Percentiles rank a stretch among this genome's conserved stretches.
These are phyloP conservation scores for Sclerurus mexicanus DNA, from an alignment of 2,113 vertebrate species.

Conservation along the genomic window DNA sequence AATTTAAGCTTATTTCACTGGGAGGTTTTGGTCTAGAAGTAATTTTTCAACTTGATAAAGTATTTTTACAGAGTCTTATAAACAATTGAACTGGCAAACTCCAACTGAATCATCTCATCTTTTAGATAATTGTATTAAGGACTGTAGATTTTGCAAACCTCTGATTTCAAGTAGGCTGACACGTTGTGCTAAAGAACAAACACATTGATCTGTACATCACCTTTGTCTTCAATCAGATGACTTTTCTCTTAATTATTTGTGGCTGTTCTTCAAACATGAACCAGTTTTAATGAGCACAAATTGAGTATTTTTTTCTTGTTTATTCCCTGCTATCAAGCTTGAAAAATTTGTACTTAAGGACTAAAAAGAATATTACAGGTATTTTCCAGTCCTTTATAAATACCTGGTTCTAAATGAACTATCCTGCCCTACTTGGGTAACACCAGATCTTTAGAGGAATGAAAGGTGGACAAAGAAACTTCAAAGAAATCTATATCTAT, in stretches of 20 bases:
- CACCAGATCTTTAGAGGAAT: neutral
- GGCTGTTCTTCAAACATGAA: neutral
- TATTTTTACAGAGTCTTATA: neutral
- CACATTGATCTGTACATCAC: neutral
- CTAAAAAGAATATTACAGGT: neutral
- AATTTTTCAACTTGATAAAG: neutral
- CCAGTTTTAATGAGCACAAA: neutral
- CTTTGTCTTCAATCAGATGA: neutral
- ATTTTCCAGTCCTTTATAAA: neutral
- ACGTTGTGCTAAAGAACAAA: neutral
- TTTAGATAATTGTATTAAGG: neutral
- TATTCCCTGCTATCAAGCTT: neutral
- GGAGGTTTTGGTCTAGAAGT: accelerated
- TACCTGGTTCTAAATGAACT: neutral
- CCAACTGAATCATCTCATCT: neutral
- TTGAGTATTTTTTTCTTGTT: neutral
- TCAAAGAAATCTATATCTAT: neutral
- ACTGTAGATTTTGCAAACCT: neutral
- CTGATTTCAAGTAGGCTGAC: neutral
- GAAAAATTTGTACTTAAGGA: neutral
- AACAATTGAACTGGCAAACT: neutral
- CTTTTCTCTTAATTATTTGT: neutral
- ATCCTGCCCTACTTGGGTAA: neutral
- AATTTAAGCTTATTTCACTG: neutral
- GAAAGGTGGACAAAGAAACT: neutral